Percentiles rank a stretch among this genome's conserved stretches.
phyloP scores from a whole-genome alignment of 2,113 vertebrate species.

The Cynoglossus semilaevis region DNA sequence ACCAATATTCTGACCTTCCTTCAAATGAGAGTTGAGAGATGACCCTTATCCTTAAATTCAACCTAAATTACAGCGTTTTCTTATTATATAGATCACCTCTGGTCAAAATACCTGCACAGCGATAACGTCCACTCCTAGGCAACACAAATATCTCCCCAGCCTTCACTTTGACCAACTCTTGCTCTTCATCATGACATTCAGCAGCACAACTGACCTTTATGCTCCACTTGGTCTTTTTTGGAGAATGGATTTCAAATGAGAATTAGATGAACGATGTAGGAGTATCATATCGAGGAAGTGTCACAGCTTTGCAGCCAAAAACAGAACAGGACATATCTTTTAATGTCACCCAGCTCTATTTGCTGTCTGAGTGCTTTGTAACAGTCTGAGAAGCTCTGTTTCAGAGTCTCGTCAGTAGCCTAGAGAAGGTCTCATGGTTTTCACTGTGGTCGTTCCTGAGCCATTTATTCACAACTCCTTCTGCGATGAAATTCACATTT shows the following conservation, averaged over 20 bases:
- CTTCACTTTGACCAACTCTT: background rate
- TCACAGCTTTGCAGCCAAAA: slow-evolving; percentile 26
- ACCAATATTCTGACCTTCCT: too few species aligned
- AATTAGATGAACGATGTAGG: slow-evolving; percentile 50
- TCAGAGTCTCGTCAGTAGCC: background rate
- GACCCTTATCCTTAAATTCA: too few species aligned
- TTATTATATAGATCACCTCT: too few species aligned
- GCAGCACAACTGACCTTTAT: slow-evolving; percentile 32
- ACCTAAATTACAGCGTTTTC: too few species aligned
- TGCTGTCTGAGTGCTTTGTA: background rate
- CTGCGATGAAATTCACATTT: too few species aligned
- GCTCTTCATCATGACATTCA: slow-evolving; percentile 4
- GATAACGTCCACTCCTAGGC: too few species aligned
- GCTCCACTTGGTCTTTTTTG: slow-evolving; percentile 18
- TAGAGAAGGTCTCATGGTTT: slow-evolving; percentile 2
- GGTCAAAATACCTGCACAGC: too few species aligned
- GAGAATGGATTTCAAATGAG: slow-evolving; percentile 42
- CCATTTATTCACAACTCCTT: too few species aligned
- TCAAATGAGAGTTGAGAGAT: too few species aligned
- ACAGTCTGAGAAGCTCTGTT: slow-evolving; percentile 2
- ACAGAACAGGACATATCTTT: slow-evolving; percentile 18
- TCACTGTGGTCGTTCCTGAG: background rate
- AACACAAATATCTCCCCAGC: background rate
- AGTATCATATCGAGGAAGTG: slow-evolving; percentile 37
- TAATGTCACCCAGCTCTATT: background rate